phyloP scores from a whole-genome alignment of 2,888 invertebrate genomes.

The Eupithecia tripunctaria region DNA sequence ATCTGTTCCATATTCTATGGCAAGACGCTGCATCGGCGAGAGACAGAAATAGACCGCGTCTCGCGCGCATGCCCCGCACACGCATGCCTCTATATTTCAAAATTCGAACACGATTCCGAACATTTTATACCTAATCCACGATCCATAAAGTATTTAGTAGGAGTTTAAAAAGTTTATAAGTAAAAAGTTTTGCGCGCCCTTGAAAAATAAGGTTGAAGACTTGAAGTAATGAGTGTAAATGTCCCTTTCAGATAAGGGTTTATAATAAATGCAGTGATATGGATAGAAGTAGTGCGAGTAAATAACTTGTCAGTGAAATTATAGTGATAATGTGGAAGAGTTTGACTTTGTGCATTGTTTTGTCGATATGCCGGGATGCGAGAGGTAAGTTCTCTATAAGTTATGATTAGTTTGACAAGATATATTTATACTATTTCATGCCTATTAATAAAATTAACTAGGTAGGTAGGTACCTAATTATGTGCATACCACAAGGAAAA shows the following conservation, averaged over 20 bases:
- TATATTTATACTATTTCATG: not conserved
- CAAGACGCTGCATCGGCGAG: conserved; percentile 64
- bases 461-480: too few species aligned
- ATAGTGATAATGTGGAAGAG: conserved; percentile 55
- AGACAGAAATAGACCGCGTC: conserved; percentile 77
- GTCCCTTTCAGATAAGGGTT: conserved; percentile 36
- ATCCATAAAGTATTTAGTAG: conserved; percentile 13
- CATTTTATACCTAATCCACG: conserved; percentile 9
- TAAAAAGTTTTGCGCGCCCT: conserved; percentile 3
- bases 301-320: conserved; percentile 38
- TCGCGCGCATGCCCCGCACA: conserved; percentile 62
- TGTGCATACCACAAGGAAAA: too few species aligned
- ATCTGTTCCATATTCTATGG: conserved; percentile 64
- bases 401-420: not conserved
- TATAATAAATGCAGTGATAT: conserved; percentile 48
- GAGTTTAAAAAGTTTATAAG: not conserved
- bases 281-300: conserved; percentile 29
- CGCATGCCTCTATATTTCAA: conserved; percentile 59
- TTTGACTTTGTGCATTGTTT: conserved; percentile 46
- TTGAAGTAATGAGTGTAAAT: conserved; percentile 15
- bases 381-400: conserved; percentile 43
- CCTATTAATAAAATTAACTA: too few species aligned
- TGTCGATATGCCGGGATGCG: conserved; percentile 50
- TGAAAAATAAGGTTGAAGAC: not conserved
- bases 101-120: conserved; percentile 40